Base-by-base conservation (phyloP, 2,113 vertebrate genomes). In the Noturus placidus region DNA sequence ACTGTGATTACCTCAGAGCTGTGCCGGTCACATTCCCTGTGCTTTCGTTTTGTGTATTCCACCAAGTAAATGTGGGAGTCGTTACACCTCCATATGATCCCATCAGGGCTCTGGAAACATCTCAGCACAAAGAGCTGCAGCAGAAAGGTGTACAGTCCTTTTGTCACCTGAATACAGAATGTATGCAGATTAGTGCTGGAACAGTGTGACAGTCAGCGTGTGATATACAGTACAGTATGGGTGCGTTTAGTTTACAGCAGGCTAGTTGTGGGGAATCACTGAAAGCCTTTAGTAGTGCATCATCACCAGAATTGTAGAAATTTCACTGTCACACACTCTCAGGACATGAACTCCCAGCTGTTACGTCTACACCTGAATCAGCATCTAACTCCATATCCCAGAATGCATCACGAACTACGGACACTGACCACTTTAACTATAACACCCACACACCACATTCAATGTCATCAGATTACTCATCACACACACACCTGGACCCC, bases 101-200 rank as follows among this genome's bases (percentile, higher is more conserved):
- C 88, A 42, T 91, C 86, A 67, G 90, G 70, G 33, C 86, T 87
- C 78, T 91, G 88, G 54, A 91, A 89, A 78, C 90, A 86, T 87
- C 90, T 91, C 69, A 91, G 25, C 7, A 89, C 88, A 91, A 91
- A 89, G 27, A 91, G 86, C 42, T 91, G 90, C 19, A 91, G 86
- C 63, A 91, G 86, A 61, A 91, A 91, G 2, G 46, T 89, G 72
- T 89, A 91, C 52, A 91, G 63, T 30, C 90, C 90, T 86, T 86
- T 89, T 38, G 90, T 85, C 13, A 91, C 90, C 90, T 91, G 30
- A 59, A 85, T 22, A 85, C 0, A 52, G 56, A 50, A 56, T 79
- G 19, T 19, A 38, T 25, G 3, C n/a, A 84, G 25, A 57, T 80
- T 20, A 79, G 42, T 27, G 22, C 22, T 27, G 25, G 38, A 76